phyloP scores from a whole-genome alignment of 2,113 vertebrate species.

The Dicentrarchus labrax region DNA sequence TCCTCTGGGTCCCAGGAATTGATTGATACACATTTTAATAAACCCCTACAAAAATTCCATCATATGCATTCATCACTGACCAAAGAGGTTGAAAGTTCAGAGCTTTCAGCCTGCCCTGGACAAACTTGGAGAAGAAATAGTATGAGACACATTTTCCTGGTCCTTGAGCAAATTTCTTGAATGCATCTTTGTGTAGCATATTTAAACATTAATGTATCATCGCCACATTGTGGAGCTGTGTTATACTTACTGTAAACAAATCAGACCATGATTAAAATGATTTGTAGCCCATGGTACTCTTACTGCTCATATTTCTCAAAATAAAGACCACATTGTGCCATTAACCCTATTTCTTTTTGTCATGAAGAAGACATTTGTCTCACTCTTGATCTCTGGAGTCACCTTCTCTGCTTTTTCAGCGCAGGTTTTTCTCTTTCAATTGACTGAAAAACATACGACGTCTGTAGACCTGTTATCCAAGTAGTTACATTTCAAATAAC shows the following conservation, averaged over 20 bases:
- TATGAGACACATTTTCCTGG: slow-evolving; percentile 11
- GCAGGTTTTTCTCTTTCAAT: background rate
- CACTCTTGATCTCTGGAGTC: background rate
- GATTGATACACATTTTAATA: background rate
- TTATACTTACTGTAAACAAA: slow-evolving; percentile 7
- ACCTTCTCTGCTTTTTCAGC: background rate
- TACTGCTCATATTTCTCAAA: slow-evolving; percentile 30
- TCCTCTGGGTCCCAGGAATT: background rate
- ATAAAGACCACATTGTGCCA: slow-evolving; percentile 24
- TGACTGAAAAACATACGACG: background rate
- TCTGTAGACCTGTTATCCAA: background rate
- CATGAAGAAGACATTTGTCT: slow-evolving; percentile 24
- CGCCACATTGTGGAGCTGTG: background rate
- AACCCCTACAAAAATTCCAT: background rate
- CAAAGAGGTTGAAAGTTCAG: slow-evolving; percentile 3
- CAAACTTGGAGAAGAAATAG: slow-evolving; percentile 8
- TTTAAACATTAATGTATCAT: slow-evolving; percentile 2
- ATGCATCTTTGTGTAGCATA: background rate
- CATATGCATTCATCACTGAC: background rate
- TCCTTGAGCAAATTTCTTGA: background rate
- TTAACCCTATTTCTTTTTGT: background rate
- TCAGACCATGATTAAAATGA: slow-evolving; percentile 33
- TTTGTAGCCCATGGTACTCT: background rate
- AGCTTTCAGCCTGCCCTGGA: background rate
- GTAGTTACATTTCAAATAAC: background rate